Conservation (phyloP, 2,888 invertebrate species). For the Galeruca laticollis region DNA sequence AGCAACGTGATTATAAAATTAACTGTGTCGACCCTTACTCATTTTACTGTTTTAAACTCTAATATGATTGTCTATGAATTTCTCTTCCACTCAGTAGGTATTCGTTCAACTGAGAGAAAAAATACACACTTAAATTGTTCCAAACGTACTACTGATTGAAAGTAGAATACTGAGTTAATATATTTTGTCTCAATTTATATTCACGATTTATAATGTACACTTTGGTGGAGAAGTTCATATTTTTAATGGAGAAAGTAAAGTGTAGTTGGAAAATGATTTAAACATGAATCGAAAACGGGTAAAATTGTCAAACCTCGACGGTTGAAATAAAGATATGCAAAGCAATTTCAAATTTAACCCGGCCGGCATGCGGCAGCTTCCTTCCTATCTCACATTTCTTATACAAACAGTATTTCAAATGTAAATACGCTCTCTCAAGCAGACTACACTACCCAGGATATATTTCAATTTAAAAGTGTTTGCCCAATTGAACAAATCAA, state of each 20-base stretch:
- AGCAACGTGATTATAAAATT: too few species aligned
- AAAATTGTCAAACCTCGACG: conserved; percentile 28
- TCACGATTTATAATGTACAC: background rate
- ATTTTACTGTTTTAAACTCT: too few species aligned
- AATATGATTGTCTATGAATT: too few species aligned
- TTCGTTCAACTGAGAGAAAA: too few species aligned
- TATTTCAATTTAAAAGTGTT: conserved; percentile 41
- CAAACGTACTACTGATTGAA: background rate
- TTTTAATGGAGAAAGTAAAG: conserved; percentile 20
- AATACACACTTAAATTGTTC: background rate
- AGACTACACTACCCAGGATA: conserved; percentile 22
- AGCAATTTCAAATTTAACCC: conserved; percentile 40
- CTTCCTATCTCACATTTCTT: conserved; percentile 42
- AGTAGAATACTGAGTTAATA: background rate
- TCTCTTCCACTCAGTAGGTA: too few species aligned
- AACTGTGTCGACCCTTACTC: too few species aligned
- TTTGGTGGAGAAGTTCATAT: conserved; percentile 4
- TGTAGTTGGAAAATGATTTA: conserved; percentile 30
- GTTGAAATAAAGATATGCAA: conserved; percentile 41
- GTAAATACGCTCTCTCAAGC: conserved; percentile 36
- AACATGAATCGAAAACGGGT: conserved; percentile 28
- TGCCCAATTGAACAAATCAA: conserved; percentile 40
- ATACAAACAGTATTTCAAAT: conserved; percentile 40
- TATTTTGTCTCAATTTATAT: background rate
- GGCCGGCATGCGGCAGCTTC: conserved; percentile 21